These are phyloP conservation scores for Lepilemur ruficaudatus DNA, from an alignment of 2,797 vertebrate genomes.

Conservation along the genomic window DNA sequence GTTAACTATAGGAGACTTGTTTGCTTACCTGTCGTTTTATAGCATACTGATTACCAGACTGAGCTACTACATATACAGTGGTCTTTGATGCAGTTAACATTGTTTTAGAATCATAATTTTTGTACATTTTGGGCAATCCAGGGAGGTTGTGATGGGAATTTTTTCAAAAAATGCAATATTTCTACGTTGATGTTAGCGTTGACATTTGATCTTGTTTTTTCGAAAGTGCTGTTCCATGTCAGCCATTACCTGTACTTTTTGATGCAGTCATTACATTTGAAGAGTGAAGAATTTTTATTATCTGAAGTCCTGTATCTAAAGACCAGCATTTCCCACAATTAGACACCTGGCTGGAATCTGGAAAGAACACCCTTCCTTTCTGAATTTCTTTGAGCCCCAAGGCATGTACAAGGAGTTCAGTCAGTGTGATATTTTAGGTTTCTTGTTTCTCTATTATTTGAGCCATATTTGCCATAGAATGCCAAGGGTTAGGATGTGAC, in stretches of 20 bases:
- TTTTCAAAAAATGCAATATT: constrained; percentile 63
- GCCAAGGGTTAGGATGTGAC: constrained; percentile 45
- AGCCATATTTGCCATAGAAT: neutral
- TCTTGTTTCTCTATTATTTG: constrained; percentile 46
- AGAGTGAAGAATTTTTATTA: neutral
- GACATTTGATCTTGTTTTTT: constrained; percentile 77
- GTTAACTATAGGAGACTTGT: neutral
- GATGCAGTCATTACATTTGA: constrained; percentile 76
- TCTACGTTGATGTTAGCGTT: constrained; percentile 65
- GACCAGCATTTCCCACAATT: neutral
- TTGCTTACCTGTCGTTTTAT: neutral
- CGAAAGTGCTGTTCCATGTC: constrained; percentile 67
- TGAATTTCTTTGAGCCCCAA: neutral
- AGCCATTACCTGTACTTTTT: constrained; percentile 56
- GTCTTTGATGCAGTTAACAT: neutral
- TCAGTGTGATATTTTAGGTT: neutral
- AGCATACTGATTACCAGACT: neutral
- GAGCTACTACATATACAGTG: neutral
- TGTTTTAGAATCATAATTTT: constrained; percentile 54
- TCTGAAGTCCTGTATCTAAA: neutral
- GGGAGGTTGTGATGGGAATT: constrained; percentile 44
- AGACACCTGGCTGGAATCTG: constrained; percentile 22
- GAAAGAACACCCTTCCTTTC: constrained; percentile 25
- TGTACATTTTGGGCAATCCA: constrained; percentile 12
- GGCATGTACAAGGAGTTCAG: neutral